Evolutionary conservation across 2,113 vertebrate genomes (phyloP).

Genomic region (Chionodraco myersi): DNA sequence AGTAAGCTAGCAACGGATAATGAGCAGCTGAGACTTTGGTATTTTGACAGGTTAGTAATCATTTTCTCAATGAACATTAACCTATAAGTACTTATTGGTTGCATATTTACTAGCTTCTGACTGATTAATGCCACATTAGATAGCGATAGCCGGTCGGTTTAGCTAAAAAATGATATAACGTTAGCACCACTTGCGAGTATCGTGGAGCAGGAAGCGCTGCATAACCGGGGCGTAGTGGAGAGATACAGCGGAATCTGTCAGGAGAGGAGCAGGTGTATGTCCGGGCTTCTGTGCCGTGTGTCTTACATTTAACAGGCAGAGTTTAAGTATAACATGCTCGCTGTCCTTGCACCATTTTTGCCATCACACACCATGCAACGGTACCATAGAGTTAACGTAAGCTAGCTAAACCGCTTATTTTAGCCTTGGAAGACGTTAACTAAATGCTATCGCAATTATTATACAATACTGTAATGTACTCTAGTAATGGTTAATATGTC

Average conservation of each 20-base stretch:
- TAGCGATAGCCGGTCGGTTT: not conserved
- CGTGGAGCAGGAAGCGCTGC: conserved; percentile 22
- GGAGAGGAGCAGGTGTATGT: conserved; percentile 1
- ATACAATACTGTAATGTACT: not conserved
- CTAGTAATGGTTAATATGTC: not conserved
- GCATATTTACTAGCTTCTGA: fast-evolving
- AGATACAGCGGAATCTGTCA: not conserved
- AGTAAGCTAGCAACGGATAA: conserved; percentile 63
- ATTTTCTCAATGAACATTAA: conserved; percentile 46
- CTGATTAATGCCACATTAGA: not conserved
- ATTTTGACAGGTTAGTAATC: conserved; percentile 64
- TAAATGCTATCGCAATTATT: no score
- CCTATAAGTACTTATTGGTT: not conserved
- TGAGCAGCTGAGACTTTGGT: conserved; percentile 65
- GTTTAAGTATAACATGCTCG: not conserved
- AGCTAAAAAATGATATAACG: not conserved
- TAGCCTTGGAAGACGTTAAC: conserved; percentile 17
- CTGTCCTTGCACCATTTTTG: not conserved
- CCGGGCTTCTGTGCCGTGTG: not conserved
- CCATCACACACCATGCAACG: not conserved
- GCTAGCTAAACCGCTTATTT: not conserved
- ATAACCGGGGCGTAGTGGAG: not conserved
- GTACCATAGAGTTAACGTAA: no score
- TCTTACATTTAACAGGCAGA: not conserved
- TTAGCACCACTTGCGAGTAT: conserved; percentile 26